phyloP scores from a whole-genome alignment of 2,113 vertebrate species.

The Limanda limanda region DNA sequence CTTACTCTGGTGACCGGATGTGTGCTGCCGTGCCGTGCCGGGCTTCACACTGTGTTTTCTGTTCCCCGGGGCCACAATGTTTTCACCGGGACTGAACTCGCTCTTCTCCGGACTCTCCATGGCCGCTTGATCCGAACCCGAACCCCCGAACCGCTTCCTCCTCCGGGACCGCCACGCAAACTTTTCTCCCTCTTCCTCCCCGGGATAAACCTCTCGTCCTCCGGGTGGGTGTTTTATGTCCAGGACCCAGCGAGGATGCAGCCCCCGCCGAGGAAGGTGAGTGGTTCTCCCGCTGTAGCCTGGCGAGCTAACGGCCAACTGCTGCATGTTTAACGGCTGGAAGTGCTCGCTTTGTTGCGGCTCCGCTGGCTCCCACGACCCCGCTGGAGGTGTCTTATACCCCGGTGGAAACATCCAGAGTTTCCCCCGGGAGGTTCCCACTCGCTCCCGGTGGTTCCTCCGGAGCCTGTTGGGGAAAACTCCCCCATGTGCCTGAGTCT shows the following conservation, averaged over 20 bases:
- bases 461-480: constrained; percentile 14
- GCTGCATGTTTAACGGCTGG: constrained; percentile 71
- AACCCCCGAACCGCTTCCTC: constrained; percentile 3
- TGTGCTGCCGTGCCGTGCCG: rapidly evolving
- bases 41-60: constrained; percentile 61
- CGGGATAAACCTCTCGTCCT: constrained; percentile 47
- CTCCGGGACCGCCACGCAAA: constrained; percentile 13
- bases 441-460: neutral
- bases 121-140: constrained; percentile 64
- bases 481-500: constrained; percentile 47
- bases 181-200: constrained; percentile 30
- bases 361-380: constrained; percentile 8
- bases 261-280: constrained; percentile 95
- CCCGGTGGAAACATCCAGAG: too few species aligned
- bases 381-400: too few species aligned
- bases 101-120: constrained; percentile 50
- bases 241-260: constrained; percentile 88
- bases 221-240: constrained; percentile 64
- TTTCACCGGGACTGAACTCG: constrained; percentile 71
- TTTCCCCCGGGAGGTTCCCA: neutral
- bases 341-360: constrained; percentile 64
- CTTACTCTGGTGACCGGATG: constrained; percentile 59
- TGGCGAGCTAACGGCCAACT: constrained; percentile 64
- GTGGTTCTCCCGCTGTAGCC: constrained; percentile 64
- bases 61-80: constrained; percentile 69